A percentile compares a stretch with the other conserved stretches of the same genome.
These are phyloP conservation scores for Philopedon plagiatum DNA, from an alignment of 2,888 invertebrate species.

Conservation along the genomic window DNA sequence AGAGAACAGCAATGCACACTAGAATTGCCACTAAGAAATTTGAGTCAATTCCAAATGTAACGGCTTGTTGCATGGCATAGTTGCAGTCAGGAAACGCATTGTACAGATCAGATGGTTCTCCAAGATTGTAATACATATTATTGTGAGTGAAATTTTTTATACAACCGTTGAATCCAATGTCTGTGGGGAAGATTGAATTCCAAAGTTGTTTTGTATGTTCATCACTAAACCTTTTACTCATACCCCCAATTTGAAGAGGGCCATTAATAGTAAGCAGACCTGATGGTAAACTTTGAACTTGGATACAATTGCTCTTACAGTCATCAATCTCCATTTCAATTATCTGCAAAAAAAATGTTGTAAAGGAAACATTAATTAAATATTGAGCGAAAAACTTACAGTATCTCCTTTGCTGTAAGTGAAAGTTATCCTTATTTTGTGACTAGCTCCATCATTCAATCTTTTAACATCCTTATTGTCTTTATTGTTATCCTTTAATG, in stretches of 20 bases:
- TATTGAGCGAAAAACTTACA: constrained; percentile 19
- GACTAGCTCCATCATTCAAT: constrained; percentile 88
- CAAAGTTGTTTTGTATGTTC: constrained; percentile 78
- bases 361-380: neutral
- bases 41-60: constrained; percentile 87
- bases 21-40: constrained; percentile 92
- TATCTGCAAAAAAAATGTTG: constrained; percentile 64
- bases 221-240: constrained; percentile 76
- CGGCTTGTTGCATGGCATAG: constrained; percentile 80
- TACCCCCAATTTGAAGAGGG: constrained; percentile 89
- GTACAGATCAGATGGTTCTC: constrained; percentile 79
- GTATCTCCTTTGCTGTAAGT: constrained; percentile 61
- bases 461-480: constrained; percentile 68
- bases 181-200: constrained; percentile 78
- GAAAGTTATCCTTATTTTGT: constrained; percentile 86
- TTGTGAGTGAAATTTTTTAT: constrained; percentile 92
- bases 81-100: constrained; percentile 83
- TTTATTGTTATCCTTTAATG: constrained; percentile 64
- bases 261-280: constrained; percentile 79
- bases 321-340: constrained; percentile 66
- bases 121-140: constrained; percentile 90
- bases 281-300: constrained; percentile 58
- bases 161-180: constrained; percentile 88
- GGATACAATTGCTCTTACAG: constrained; percentile 64
- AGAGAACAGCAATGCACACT: constrained; percentile 86